Evolutionary conservation across 2,888 invertebrate genomes (phyloP), one percentile per base, ranked within the genome.

Genomic region (Imbricaverruca yamaguchii): DNA sequence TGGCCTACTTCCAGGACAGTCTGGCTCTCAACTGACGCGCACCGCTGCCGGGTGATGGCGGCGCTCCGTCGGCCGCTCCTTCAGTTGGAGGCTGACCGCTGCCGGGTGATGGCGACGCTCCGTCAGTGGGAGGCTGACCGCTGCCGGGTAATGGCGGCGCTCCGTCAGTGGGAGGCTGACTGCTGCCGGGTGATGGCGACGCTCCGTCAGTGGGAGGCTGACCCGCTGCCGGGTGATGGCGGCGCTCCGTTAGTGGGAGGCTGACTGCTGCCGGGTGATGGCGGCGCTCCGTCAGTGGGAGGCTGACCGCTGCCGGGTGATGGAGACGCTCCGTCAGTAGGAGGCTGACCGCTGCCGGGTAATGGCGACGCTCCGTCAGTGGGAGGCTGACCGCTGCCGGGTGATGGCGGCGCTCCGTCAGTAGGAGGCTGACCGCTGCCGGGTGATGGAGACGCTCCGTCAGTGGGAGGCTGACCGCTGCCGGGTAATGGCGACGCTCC

Each of bases 1-100:
- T 89, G 80, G 88, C 88, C 55, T 86, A 86, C 74, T 88, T 86
- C 84, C 87, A 87, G 82, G 87, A 88, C 82, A 84, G 85, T 81
- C 86, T 88, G 80, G 85, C 85, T 80, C 85, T 87, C 82, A 85
- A 87, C 86, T 86, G 86, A 6, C 86, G 86, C 82, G 39, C 25
- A 12, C 23, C 39, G 10, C 15, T 39, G 21, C 57, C 8, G 80
- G 55, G 11, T 57, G 59, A 1, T n/a, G n/a, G 55, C 18, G 57
- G 57, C 7, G 57, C 57, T 15, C 15, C 57, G 12, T 13, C 74
- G 39, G 39, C 39, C 39, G 39, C 39, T 39, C 39, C 39, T 1
- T 39, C 39, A 39, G 39, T 39, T 1, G 39, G 39, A 39, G 39
- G 39, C 39, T 39, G 39, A 4, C 39, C 39, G 39, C 39, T 39